A percentile compares a stretch with the other conserved stretches of the same genome.
These are phyloP conservation scores for Thalassaphorura encarpata DNA, from an alignment of 1,140 invertebrate species.

Conservation along the genomic window DNA sequence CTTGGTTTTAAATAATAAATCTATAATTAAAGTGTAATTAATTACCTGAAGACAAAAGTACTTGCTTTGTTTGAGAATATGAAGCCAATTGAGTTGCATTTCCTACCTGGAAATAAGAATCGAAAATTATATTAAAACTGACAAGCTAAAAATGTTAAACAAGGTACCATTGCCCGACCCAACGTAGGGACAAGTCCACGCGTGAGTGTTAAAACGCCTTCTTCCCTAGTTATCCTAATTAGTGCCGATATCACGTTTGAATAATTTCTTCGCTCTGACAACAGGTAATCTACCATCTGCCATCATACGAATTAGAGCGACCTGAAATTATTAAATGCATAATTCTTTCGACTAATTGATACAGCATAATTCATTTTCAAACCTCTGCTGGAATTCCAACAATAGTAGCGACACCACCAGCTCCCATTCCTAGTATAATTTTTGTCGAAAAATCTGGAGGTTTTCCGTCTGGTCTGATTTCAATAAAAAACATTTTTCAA, in stretches of 20 bases:
- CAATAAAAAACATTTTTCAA: too few relatives aligned
- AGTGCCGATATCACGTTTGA: conserved; percentile 87
- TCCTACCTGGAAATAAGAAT: too few relatives aligned
- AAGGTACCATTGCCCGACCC: conserved; percentile 73
- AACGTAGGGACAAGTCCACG: conserved; percentile 69
- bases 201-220: conserved; percentile 82
- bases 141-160: too few relatives aligned
- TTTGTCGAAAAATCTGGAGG: conserved; percentile 55
- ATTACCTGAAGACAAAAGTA: conserved; percentile 49
- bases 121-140: too few relatives aligned
- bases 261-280: conserved; percentile 83
- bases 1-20: too few relatives aligned
- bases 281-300: conserved; percentile 81
- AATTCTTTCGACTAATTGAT: background rate
- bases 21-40: too few relatives aligned
- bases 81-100: conserved; percentile 94
- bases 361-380: background rate
- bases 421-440: conserved; percentile 62
- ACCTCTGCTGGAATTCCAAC: conserved; percentile 90
- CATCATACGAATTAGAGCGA: conserved; percentile 90
- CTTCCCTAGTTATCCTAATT: conserved; percentile 73
- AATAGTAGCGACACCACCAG: conserved; percentile 69
- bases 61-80: conserved; percentile 89
- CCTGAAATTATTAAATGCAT: conserved; percentile 33
- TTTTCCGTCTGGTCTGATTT: conserved; percentile 46